Percentiles rank a stretch among this genome's conserved stretches.
phyloP scores from a whole-genome alignment of 2,113 vertebrate genomes.

The Loxodonta africana region DNA sequence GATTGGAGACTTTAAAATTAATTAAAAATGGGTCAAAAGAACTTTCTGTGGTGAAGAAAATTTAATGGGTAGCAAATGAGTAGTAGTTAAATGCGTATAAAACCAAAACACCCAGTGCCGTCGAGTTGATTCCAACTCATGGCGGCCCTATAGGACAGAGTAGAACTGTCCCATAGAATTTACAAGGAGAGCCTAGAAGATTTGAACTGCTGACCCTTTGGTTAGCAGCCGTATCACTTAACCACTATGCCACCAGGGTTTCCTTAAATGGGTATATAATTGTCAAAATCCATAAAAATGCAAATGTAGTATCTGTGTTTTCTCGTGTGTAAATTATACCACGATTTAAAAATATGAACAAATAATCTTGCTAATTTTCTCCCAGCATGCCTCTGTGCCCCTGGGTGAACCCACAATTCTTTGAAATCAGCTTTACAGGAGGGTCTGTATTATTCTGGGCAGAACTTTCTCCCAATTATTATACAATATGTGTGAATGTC shows the following conservation, averaged over 20 bases:
- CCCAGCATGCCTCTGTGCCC: neutral
- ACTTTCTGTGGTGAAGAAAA: neutral
- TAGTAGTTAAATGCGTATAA: neutral
- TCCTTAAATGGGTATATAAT: neutral
- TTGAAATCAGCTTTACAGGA: neutral
- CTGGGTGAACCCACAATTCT: neutral
- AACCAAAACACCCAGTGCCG: no score
- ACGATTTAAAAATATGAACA: neutral
- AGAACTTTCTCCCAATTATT: neutral
- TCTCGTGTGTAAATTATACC: neutral
- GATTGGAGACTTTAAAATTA: rapidly evolving
- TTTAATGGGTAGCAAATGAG: neutral
- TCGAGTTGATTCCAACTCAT: no score
- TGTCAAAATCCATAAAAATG: neutral
- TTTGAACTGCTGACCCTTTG: no score
- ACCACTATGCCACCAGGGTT: no score
- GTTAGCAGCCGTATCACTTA: no score
- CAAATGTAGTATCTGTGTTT: neutral
- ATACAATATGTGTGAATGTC: neutral
- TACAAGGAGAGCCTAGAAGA: no score
- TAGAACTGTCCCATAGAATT: no score
- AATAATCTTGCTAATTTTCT: neutral
- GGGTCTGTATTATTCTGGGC: neutral
- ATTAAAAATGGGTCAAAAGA: neutral
- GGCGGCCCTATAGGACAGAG: no score